Conservation (phyloP, 2,797 vertebrate species). For the Glyptemys insculpta region DNA sequence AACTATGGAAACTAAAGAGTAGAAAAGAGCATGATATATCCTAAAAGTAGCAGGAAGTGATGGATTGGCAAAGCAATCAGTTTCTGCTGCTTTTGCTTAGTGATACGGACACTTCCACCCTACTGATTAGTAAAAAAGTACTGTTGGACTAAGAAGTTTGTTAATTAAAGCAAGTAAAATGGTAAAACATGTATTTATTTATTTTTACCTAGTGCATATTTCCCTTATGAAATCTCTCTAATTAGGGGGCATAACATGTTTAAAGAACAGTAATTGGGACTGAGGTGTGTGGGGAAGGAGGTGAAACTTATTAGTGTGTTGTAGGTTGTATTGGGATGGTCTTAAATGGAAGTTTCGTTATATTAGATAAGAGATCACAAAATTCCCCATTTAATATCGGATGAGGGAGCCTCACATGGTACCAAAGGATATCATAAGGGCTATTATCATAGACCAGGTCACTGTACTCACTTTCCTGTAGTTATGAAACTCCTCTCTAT, state of each 20-base stretch:
- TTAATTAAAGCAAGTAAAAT: conserved; percentile 38
- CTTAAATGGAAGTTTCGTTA: conserved; percentile 37
- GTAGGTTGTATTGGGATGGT: conserved; percentile 34
- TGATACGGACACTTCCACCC: not conserved
- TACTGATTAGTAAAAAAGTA: conserved; percentile 5
- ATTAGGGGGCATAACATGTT: conserved; percentile 14
- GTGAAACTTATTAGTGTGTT: conserved; percentile 39
- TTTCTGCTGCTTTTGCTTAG: not conserved
- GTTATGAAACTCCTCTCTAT: not conserved
- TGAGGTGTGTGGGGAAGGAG: conserved; percentile 37
- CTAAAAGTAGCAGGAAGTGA: not conserved
- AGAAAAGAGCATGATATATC: not conserved
- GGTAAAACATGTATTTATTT: conserved; percentile 22
- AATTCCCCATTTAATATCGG: conserved; percentile 71
- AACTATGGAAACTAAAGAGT: not conserved
- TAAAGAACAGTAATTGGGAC: conserved; percentile 31
- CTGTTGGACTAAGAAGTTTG: conserved; percentile 25
- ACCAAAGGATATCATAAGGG: not conserved
- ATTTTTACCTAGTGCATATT: not conserved
- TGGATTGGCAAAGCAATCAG: not conserved
- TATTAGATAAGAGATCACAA: conserved; percentile 75
- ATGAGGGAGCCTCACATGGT: conserved; percentile 32
- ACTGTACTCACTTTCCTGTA: conserved; percentile 11
- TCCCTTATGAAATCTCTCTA: not conserved
- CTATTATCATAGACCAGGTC: conserved; percentile 17